These are phyloP conservation scores for Aphidius ervi DNA, from an alignment of 1,140 invertebrate genomes.

Conservation along the genomic window DNA sequence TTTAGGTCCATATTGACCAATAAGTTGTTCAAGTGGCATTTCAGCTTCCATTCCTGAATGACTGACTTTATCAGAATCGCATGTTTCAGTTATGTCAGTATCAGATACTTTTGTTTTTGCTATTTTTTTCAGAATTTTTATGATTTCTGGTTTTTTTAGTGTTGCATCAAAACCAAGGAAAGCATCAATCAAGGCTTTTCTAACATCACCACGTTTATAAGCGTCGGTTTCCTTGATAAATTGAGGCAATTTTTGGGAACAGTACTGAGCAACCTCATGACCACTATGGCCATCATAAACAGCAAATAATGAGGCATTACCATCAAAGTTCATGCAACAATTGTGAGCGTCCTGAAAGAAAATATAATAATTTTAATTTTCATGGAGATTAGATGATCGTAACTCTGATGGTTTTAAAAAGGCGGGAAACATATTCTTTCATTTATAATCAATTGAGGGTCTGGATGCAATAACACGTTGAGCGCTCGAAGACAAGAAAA, in stretches of 20 bases:
- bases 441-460: too few species aligned
- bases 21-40: conserved; percentile 71
- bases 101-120: conserved; percentile 51
- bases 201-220: conserved; percentile 58
- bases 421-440: too few species aligned
- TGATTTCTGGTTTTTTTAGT: conserved; percentile 68
- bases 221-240: conserved; percentile 71
- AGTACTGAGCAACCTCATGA: conserved; percentile 90
- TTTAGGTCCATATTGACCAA: background rate
- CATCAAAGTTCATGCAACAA: conserved; percentile 81
- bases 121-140: conserved; percentile 71
- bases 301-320: conserved; percentile 81
- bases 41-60: conserved; percentile 75
- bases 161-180: conserved; percentile 88
- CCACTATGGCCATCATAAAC: conserved; percentile 98
- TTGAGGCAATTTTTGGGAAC: conserved; percentile 79
- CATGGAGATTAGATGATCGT: too few species aligned
- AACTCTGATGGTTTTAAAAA: too few species aligned
- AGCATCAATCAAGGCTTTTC: conserved; percentile 78
- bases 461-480: too few species aligned
- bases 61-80: conserved; percentile 62
- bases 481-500: too few species aligned
- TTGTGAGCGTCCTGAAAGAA: conserved; percentile 89
- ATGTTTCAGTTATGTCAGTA: conserved; percentile 39
- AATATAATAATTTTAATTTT: too few species aligned